Conservation (phyloP, 2,888 invertebrate species). For the Drosophila setosimentum region DNA sequence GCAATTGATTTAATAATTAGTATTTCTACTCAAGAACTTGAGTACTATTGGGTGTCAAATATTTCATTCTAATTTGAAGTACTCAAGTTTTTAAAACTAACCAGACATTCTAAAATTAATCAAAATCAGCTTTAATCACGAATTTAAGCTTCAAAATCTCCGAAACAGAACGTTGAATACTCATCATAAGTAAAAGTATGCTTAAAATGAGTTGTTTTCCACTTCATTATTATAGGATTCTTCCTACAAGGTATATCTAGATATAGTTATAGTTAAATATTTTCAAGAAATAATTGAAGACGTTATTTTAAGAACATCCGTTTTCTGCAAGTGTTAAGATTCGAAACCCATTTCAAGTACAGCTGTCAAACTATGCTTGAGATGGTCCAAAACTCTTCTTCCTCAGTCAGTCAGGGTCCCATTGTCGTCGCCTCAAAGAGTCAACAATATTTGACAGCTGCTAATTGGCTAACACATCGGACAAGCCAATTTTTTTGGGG, state of each 20-base stretch:
- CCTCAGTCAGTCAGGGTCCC: slow-evolving; percentile 63
- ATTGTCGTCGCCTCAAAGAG: slow-evolving; percentile 47
- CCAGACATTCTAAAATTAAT: background rate
- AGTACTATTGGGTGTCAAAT: no score
- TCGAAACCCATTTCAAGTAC: slow-evolving; percentile 61
- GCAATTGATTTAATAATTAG: no score
- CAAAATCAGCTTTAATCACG: background rate
- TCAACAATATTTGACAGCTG: slow-evolving; percentile 80
- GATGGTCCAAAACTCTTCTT: slow-evolving; percentile 29
- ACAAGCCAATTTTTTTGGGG: slow-evolving; percentile 31
- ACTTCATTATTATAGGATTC: background rate
- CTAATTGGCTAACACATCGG: slow-evolving; percentile 71
- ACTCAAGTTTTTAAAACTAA: no score
- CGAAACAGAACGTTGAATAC: background rate
- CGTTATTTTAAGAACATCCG: no score
- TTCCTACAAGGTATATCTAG: background rate
- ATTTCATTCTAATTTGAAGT: no score
- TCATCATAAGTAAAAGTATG: background rate
- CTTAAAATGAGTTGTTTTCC: background rate
- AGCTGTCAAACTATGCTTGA: slow-evolving; percentile 60
- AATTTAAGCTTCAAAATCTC: background rate
- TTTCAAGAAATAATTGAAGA: background rate
- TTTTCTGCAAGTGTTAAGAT: slow-evolving; percentile 13
- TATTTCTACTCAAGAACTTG: no score
- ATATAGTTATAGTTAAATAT: background rate